Evolutionary conservation across 2,797 vertebrate species (phyloP).

Genomic region (Tragelaphus oryx): DNA sequence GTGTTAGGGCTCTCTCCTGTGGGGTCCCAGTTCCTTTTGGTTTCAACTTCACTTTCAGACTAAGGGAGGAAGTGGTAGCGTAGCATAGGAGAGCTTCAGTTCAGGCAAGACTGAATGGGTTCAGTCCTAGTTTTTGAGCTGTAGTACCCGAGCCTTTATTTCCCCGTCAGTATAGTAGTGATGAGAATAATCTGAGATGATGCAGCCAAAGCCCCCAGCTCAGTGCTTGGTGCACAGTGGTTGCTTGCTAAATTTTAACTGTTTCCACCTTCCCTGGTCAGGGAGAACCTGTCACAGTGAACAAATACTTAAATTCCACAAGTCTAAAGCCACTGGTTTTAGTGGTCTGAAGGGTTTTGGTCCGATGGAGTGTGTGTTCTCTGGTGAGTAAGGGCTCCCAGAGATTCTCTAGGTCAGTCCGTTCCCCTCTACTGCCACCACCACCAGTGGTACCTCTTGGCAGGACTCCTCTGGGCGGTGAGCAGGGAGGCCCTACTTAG

Average conservation of each 20-base stretch:
- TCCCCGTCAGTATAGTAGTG: neutral
- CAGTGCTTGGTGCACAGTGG: no score
- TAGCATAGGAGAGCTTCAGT: neutral
- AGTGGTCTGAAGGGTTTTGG: neutral
- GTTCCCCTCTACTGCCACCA: neutral
- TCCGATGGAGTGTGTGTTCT: neutral
- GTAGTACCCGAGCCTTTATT: accelerated
- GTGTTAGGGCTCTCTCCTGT: neutral
- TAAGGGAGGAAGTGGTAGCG: no score
- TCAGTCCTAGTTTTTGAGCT: neutral
- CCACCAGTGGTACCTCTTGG: neutral
- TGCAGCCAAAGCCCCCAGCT: neutral
- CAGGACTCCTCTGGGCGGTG: no score
- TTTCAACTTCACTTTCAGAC: neutral
- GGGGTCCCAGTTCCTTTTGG: accelerated
- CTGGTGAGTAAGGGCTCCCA: neutral
- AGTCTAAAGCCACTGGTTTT: neutral
- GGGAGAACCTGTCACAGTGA: neutral
- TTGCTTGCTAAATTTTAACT: no score
- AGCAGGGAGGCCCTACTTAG: neutral
- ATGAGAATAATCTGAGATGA: accelerated
- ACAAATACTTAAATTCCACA: neutral
- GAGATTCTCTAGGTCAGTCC: neutral
- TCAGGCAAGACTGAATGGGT: neutral
- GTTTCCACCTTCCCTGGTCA: no score